Evolutionary conservation across 2,888 invertebrate species (phyloP).

Genomic region (Synergus laeviventris): DNA sequence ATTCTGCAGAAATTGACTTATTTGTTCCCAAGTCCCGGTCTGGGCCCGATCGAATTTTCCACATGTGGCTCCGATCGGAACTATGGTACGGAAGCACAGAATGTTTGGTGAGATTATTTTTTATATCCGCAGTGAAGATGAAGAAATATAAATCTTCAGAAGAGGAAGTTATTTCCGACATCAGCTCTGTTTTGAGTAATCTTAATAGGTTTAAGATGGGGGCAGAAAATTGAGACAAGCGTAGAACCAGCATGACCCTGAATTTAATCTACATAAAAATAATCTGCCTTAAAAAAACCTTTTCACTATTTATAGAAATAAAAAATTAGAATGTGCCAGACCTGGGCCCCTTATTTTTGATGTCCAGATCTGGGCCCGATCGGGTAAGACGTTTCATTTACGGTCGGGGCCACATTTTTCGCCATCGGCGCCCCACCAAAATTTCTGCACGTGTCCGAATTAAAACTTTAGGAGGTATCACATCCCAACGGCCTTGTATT

Average conservation of each 20-base stretch:
- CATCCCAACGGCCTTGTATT: conserved; percentile 25
- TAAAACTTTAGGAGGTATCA: conserved; percentile 27
- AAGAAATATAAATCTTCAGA: neutral
- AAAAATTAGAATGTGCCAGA: neutral
- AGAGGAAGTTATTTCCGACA: neutral
- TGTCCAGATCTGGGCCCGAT: no score
- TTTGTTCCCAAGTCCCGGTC: no score
- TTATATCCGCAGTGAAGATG: no score
- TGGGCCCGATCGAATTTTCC: no score
- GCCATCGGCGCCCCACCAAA: no score
- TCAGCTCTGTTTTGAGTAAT: neutral
- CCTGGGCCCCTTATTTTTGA: neutral
- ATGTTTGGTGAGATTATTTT: no score
- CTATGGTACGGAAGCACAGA: no score
- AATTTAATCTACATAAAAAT: no score
- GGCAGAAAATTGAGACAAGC: neutral
- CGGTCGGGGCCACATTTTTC: no score
- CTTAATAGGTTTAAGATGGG: neutral
- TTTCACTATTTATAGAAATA: neutral
- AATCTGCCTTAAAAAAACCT: neutral
- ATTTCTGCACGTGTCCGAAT: neutral
- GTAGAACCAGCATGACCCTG: neutral
- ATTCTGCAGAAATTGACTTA: conserved; percentile 26
- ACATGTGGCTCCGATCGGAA: neutral
- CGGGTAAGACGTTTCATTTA: no score